Base-by-base conservation (phyloP, 2,888 invertebrate species). In the Gryllus longicercus region DNA sequence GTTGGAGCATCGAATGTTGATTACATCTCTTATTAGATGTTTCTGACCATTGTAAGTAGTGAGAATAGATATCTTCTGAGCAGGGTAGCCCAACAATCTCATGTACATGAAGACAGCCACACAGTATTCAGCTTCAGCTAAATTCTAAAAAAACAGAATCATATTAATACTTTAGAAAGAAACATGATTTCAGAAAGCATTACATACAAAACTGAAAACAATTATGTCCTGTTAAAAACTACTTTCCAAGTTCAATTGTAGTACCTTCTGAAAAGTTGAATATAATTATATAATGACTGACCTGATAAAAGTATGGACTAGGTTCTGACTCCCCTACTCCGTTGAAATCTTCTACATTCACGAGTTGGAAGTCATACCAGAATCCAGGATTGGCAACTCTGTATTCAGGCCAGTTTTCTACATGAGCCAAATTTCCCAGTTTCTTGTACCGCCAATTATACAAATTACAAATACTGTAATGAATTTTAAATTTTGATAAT, bases 21-120 rank as follows among this genome's bases (percentile, higher is more conserved):
- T 94, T 11, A 99, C 98, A 87, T 99, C 99, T 2, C 98, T 90
- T 76, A 99, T 95, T 79, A 99, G 90, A 88, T 98, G 97, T 86
- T 99, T 99, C 88, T 99, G 99, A 0, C 99, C 99, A 87, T 99
- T 99, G 87, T 99, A 99, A 0, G 99, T 99, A 1, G 99, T 99
- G 77, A 99, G 89, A 84, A 99, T 98, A 50, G 99, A 97, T 84
- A 99, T 97, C 88, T 97, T 96, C 82, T 96, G 94, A 0, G 98
- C 95, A 0, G 99, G 97, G 90, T 99, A 99, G 0, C 99, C 99
- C 74, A 98, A 88, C 50, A 99, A 90, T 51, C 99, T 90, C 99
- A 99, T 99, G 87, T 96, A 99, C 96, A 98, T 99, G 86, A 96
- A 99, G 25, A 96, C 92, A 0, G 98, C 98, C 1, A 99, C 99